Evolutionary conservation across 2,888 invertebrate genomes (phyloP).

Genomic region (Scrobipalpa atriplicella): DNA sequence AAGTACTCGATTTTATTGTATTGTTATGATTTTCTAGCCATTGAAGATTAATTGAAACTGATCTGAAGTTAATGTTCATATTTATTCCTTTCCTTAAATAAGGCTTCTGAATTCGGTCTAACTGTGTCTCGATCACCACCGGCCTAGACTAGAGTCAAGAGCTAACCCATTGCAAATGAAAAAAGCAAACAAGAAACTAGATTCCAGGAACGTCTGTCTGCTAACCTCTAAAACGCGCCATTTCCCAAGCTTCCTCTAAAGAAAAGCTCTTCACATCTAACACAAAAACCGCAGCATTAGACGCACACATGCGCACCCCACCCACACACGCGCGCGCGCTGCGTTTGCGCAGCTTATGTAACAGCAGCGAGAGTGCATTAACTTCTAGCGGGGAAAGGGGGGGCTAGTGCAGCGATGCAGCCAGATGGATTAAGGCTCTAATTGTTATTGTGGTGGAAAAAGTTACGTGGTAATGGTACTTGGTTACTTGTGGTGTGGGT

Average conservation of each 20-base stretch:
- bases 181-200: too few species aligned
- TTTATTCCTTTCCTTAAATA: too few species aligned
- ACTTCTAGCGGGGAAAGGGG: conserved; percentile 49
- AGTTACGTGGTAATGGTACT: background rate
- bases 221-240: background rate
- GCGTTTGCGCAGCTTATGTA: conserved; percentile 63
- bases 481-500: background rate
- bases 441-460: conserved; percentile 38
- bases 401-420: conserved; percentile 66
- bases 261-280: conserved; percentile 25
- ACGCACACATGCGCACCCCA: conserved; percentile 43
- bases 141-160: too few species aligned
- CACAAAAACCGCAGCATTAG: conserved; percentile 22
- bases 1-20: too few species aligned
- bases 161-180: too few species aligned
- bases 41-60: too few species aligned
- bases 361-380: conserved; percentile 77
- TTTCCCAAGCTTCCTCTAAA: conserved; percentile 7
- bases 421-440: conserved; percentile 46
- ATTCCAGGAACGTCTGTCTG: background rate
- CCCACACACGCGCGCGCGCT: conserved; percentile 31
- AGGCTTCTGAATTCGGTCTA: too few species aligned
- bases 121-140: too few species aligned
- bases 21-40: too few species aligned
- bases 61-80: too few species aligned